phyloP scores from a whole-genome alignment of 2,888 invertebrate genomes.

The Sarcophaga rosellei region DNA sequence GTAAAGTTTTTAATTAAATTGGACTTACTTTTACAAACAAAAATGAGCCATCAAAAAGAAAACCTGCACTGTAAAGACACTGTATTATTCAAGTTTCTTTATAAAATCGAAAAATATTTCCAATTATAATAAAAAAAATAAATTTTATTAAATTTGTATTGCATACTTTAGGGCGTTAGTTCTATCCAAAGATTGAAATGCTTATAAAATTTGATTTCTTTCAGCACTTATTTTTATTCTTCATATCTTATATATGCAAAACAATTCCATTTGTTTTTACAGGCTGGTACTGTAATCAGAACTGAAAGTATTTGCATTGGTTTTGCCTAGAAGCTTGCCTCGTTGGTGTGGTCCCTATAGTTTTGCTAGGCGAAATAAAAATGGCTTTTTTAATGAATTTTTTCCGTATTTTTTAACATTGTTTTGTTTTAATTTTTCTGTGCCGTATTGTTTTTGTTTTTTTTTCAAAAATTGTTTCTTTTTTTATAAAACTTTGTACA shows the following conservation, averaged over 20 bases:
- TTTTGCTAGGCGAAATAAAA: neutral
- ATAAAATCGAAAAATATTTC: neutral
- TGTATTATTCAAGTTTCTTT: neutral
- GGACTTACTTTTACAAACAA: too few relatives aligned
- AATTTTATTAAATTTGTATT: neutral
- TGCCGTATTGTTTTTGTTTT: neutral
- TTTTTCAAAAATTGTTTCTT: slow-evolving; percentile 43
- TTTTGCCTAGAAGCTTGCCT: neutral
- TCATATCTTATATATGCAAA: neutral
- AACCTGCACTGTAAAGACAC: too few relatives aligned
- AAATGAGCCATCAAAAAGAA: too few relatives aligned
- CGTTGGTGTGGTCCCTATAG: neutral
- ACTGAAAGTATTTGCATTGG: slow-evolving; percentile 18
- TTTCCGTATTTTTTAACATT: neutral
- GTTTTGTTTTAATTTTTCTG: slow-evolving; percentile 9
- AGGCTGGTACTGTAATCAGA: slow-evolving; percentile 55
- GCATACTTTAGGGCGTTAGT: slow-evolving; percentile 10
- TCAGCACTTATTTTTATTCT: neutral
- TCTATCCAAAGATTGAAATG: neutral
- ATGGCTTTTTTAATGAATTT: slow-evolving; percentile 5
- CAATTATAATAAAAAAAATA: neutral
- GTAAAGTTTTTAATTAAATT: too few relatives aligned
- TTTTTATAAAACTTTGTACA: slow-evolving; percentile 65
- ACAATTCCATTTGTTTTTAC: slow-evolving; percentile 25
- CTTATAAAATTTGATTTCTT: neutral